Percentiles rank a stretch among this genome's conserved stretches.
These are phyloP conservation scores for Ceratina australensis DNA, from an alignment of 1,140 invertebrate genomes.

Conservation along the genomic window DNA sequence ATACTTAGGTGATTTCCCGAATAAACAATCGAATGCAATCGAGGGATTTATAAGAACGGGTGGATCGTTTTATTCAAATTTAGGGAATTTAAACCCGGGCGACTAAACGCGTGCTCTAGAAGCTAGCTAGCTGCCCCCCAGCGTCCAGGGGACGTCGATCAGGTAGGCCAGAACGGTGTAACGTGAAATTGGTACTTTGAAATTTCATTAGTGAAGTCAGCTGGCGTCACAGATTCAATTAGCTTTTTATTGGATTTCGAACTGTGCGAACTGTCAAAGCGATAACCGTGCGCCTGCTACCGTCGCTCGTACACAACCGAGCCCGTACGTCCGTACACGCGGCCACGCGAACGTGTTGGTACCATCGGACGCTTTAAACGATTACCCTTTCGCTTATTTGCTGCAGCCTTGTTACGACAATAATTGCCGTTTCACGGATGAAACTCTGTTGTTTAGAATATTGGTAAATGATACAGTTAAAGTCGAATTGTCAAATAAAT, in stretches of 20 bases:
- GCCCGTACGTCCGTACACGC: slow-evolving; percentile 15
- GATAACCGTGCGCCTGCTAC: slow-evolving; percentile 60
- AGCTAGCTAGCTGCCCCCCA: slow-evolving; percentile 31
- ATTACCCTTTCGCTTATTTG: slow-evolving; percentile 17
- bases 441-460: too few relatives aligned
- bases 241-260: slow-evolving; percentile 79
- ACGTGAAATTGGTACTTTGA: slow-evolving; percentile 80
- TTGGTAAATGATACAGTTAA: too few relatives aligned
- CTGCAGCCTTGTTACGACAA: neutral
- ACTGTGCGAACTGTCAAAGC: slow-evolving; percentile 78
- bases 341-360: neutral
- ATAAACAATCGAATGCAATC: slow-evolving; percentile 58
- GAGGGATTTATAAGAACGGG: slow-evolving; percentile 20
- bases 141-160: slow-evolving; percentile 24
- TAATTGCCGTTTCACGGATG: too few relatives aligned
- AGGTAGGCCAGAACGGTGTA: slow-evolving; percentile 71
- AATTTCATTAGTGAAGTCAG: slow-evolving; percentile 80
- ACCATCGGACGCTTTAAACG: slow-evolving; percentile 3
- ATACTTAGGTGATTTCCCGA: too few relatives aligned
- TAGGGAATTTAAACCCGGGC: slow-evolving; percentile 56
- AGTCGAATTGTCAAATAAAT: too few relatives aligned
- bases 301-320: slow-evolving; percentile 16
- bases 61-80: slow-evolving; percentile 70
- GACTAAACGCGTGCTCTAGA: slow-evolving; percentile 43
- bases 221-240: slow-evolving; percentile 80